Evolutionary conservation across 1,140 invertebrate species (phyloP), one percentile per base, ranked within the genome.

Genomic region (Drosophila serrata): DNA sequence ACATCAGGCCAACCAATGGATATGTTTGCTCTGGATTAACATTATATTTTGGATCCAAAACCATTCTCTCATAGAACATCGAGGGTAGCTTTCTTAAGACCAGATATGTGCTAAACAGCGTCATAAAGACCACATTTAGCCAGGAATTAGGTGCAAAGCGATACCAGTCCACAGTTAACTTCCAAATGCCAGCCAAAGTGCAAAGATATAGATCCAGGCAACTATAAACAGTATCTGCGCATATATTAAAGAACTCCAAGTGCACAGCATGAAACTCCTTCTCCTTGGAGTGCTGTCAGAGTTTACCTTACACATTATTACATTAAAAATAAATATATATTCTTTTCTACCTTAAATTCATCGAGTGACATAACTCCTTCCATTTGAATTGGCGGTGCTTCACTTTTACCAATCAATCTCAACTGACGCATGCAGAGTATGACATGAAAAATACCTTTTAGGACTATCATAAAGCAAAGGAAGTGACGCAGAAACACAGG

Each of bases 401-500:
- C 0, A 0, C 8, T 2, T 0, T 3, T 35, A 1, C 22, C 37
- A 22, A 67, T 68, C 12, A 57, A 1, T 1, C 24, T 27, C 33
- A 87, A 19, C 42, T 87, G 84, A 0, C 84, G 67, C 24, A 53
- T 33, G 51, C 79, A 88, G 8, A 87, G 60, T 19, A 37, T 29
- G 0, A 57, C 22, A 15, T 77, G 53, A 22, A 87, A 87, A 0
- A n/a, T 2, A 8, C 82, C 65, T 0, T 69, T 51, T 5, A 68
- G 0, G 0, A 77, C 7, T 2, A 69, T 75, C 31, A 73, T 55
- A 4, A 53, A 1, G 1, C 64, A 72, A 37, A 87, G 70, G 1
- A 82, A 4, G 33, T 88, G 76, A 0, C 82, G 80, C 43, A 87
- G 3, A 4, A 80, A 6, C 9, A 82, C 43, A 0, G 84, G 76